Base-by-base conservation (phyloP, 2,113 vertebrate species). In the Stigmatopora argus region DNA sequence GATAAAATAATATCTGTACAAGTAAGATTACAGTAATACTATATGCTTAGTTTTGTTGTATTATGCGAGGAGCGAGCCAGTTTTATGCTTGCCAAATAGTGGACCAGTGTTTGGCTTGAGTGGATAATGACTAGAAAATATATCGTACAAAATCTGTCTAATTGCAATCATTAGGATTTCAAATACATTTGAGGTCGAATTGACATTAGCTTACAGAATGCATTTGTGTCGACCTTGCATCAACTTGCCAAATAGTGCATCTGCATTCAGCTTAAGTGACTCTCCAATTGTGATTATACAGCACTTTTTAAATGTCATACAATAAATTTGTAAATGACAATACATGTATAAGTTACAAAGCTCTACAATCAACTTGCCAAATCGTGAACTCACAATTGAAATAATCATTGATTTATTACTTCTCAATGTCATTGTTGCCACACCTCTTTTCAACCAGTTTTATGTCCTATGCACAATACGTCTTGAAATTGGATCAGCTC, bases 1-100 rank as follows among this genome's bases (percentile, higher is more conserved):
- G 6, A 12, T 53, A 5, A 21, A 26, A 21, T 4, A 53, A 23
- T 13, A 14, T 23, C 85, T 91, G 92, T 85, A 77, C 86, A 94
- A 92, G 93, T 93, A 93, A 94, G 92, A 94, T 93, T 5, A 14
- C 12, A 13, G 23, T 53, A 23, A 53, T 14, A 21, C 11, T 53
- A 13, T 12, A n/a, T 10, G 7, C 9, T 10, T 7, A 13, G 5
- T 53, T 23, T 53, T 23, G n/a, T 51, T 19, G n/a, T 23, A 10
- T 21, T 21, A 9, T 53, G 4, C 11, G 4, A 12, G 12, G 19
- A 53, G 11, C 4, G 12, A 53, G 51, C 7, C 4, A 13, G 3
- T 26, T 55, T 55, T 31, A 15, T 11, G 4, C 19, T 26, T 55
- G 13, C 13, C 13, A 55, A 55, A 56, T 56, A 56, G 12, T 15